Base-by-base conservation (phyloP, 2,797 vertebrate species). In the Babyrousa celebensis region DNA sequence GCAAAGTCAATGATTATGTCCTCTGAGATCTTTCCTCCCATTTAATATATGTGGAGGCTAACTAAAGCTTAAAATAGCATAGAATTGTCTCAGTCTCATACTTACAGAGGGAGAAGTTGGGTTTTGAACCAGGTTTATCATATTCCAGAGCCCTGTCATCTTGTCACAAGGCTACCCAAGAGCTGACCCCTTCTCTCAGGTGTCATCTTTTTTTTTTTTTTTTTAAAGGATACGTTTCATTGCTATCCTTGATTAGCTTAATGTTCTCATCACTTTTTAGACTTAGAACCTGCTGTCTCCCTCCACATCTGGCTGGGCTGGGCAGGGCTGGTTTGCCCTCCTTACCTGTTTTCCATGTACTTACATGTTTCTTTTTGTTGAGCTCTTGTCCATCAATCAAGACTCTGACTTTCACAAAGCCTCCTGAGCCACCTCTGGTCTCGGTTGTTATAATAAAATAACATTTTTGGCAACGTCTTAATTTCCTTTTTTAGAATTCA, bases 401-500 rank as follows among this genome's bases (percentile, higher is more conserved):
- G 74, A 71, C 56, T 32, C 21, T 29, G 25, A 43, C 16, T 84
- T 85, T 48, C 62, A 21, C 27, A 29, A 89, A 80, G 21, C 67
- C 72, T 89, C 74, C 48, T 32, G 40, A 93, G n/a, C 65, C 16
- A 23, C 3, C 4, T 40, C 72, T 92, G n/a, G 12, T 54, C 32
- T 16, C 43, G 54, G 29, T 83, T 92, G 14, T 89, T 85, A 68
- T 60, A 23, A 83, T 32, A 84, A 70, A 93, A 20, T 36, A 32
- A 60, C 25, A 68, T 60, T 63, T 85, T 25, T 83, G 60, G 40
- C 62, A 11, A 11, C 32, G 15, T 84, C 54, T 74, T 70, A 63
- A 65, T n/a, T 82, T 90, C 21, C 27, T 32, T 48, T 89, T 88
- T 70, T 60, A 85, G 77, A 90, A 84, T 85, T 80, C 36, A 29